phyloP scores from a whole-genome alignment of 1,140 invertebrate species.

The Anagrus nilaparvatae region DNA sequence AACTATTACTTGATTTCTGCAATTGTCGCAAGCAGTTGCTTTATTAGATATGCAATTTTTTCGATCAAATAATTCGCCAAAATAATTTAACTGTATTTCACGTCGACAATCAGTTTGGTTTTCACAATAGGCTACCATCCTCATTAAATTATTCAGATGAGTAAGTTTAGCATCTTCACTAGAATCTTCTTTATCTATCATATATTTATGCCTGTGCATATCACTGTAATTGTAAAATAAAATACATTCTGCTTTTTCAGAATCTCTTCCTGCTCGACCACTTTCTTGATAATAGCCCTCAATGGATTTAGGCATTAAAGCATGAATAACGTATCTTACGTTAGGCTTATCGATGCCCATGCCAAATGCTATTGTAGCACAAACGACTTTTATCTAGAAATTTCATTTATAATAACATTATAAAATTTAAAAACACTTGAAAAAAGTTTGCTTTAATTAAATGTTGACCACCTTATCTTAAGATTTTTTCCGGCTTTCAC shows the following conservation, averaged over 20 bases:
- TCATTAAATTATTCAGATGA: slow-evolving; percentile 77
- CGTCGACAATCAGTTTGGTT: slow-evolving; percentile 82
- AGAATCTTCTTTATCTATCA: slow-evolving; percentile 54
- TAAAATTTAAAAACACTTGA: too few species aligned
- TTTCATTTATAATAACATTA: too few species aligned
- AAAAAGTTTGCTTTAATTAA: too few species aligned
- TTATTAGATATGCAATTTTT: slow-evolving; percentile 48
- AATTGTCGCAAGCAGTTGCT: slow-evolving; percentile 77
- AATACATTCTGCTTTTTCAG: slow-evolving; percentile 68
- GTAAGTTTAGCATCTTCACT: slow-evolving; percentile 53
- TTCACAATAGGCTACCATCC: slow-evolving; percentile 83
- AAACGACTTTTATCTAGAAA: slow-evolving; percentile 46
- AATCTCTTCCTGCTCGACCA: slow-evolving; percentile 89
- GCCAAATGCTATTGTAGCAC: slow-evolving; percentile 92
- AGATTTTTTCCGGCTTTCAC: too few species aligned
- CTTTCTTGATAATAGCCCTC: slow-evolving; percentile 98
- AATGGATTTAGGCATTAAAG: slow-evolving; percentile 86
- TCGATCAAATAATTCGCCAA: slow-evolving; percentile 77
- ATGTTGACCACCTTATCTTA: too few species aligned
- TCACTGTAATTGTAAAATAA: slow-evolving; percentile 80
- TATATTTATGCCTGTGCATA: slow-evolving; percentile 59
- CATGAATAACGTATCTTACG: slow-evolving; percentile 86
- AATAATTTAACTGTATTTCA: slow-evolving; percentile 73
- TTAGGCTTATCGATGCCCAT: slow-evolving; percentile 97
- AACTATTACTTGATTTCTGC: slow-evolving; percentile 51